phyloP scores from a whole-genome alignment of 2,888 invertebrate genomes.

The Atrina japonica region DNA sequence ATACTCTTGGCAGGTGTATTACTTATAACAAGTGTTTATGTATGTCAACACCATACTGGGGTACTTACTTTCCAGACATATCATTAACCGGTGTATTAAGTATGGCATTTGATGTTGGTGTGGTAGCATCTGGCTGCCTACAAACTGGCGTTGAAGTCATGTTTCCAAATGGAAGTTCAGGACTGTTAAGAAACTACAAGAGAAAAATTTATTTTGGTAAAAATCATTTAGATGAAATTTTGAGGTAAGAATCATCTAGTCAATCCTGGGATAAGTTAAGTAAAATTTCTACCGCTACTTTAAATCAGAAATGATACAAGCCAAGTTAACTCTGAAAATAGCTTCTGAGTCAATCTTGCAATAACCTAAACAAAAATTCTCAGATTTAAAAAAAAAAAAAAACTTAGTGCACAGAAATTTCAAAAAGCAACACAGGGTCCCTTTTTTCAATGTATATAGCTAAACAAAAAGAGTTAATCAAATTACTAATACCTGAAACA shows the following conservation, averaged over 20 bases:
- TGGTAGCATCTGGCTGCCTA: conserved; percentile 43
- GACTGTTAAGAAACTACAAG: conserved; percentile 80
- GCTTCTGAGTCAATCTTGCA: not conserved
- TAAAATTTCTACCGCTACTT: too few relatives aligned
- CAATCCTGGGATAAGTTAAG: too few relatives aligned
- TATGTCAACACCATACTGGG: too few relatives aligned
- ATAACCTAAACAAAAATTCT: not conserved
- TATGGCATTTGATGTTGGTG: conserved; percentile 52
- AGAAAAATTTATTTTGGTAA: conserved; percentile 21
- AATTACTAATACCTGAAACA: too few relatives aligned
- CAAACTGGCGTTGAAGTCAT: conserved; percentile 80
- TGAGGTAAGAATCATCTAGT: too few relatives aligned
- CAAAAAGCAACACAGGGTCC: too few relatives aligned
- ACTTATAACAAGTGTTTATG: too few relatives aligned
- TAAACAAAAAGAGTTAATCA: too few relatives aligned
- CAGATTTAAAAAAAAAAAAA: not conserved
- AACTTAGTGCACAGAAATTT: not conserved
- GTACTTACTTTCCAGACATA: not conserved
- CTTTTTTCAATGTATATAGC: too few relatives aligned
- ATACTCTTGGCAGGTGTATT: too few relatives aligned
- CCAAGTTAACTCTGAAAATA: not conserved
- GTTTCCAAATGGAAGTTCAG: conserved; percentile 71
- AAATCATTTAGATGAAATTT: too few relatives aligned
- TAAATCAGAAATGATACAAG: too few relatives aligned
- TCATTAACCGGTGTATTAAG: conserved; percentile 60